Evolutionary conservation across 2,797 vertebrate genomes (phyloP).

Genomic region (Cyprinella venusta): DNA sequence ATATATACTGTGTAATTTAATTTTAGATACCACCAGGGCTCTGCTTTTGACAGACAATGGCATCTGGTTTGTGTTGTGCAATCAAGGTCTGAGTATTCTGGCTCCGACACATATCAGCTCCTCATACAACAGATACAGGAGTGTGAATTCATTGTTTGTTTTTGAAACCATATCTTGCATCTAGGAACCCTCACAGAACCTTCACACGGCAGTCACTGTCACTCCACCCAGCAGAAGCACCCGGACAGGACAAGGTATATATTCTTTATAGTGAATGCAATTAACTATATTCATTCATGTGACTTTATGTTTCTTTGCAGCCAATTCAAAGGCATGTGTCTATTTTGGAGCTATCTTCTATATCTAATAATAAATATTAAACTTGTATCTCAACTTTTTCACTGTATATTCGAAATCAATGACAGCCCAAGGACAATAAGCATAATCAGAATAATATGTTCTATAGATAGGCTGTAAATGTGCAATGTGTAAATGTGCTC

Average conservation of each 20-base stretch:
- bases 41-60: constrained; percentile 47
- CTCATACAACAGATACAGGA: constrained; percentile 33
- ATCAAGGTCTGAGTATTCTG: constrained; percentile 46
- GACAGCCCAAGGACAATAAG: neutral
- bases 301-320: neutral
- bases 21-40: constrained; percentile 32
- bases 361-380: neutral
- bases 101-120: constrained; percentile 36
- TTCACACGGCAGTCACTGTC: constrained; percentile 65
- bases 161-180: constrained; percentile 60
- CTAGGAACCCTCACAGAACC: constrained; percentile 48
- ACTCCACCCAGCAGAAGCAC: constrained; percentile 60
- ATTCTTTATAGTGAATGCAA: neutral
- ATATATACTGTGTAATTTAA: constrained; percentile 22
- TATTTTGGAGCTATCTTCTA: neutral
- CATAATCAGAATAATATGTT: neutral
- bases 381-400: neutral
- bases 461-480: neutral
- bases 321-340: neutral
- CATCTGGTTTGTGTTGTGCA: constrained; percentile 58
- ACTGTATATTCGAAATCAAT: neutral
- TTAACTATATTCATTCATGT: neutral
- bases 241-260: constrained; percentile 61
- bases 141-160: constrained; percentile 43
- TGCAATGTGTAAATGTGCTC: neutral